A percentile compares a stretch with the other conserved stretches of the same genome.
phyloP scores from a whole-genome alignment of 2,888 invertebrate species.

The Mellilla xanthometata region DNA sequence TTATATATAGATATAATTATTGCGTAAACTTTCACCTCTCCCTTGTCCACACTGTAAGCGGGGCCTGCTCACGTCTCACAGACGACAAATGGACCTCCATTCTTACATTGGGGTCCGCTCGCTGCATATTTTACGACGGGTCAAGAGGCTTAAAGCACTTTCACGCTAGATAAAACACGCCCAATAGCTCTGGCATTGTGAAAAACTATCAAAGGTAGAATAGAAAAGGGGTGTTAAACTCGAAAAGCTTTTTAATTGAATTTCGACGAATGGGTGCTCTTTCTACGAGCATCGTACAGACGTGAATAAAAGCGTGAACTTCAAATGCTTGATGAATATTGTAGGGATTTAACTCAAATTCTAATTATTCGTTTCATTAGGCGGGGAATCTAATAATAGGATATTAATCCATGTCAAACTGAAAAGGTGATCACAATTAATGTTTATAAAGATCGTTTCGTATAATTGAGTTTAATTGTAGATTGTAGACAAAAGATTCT shows the following conservation, averaged over 20 bases:
- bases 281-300: neutral
- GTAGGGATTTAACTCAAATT: conserved; percentile 1
- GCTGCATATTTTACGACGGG: conserved; percentile 50
- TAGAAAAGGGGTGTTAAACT: conserved; percentile 29
- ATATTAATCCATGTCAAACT: conserved; percentile 6
- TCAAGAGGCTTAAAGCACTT: conserved; percentile 45
- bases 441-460: conserved; percentile 5
- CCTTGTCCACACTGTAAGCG: too few species aligned
- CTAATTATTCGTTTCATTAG: conserved; percentile 9
- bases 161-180: conserved; percentile 45
- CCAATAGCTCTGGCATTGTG: conserved; percentile 26
- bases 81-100: conserved; percentile 41
- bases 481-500: conserved; percentile 2
- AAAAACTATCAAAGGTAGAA: conserved; percentile 32
- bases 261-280: neutral
- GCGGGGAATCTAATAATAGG: neutral
- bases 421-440: conserved; percentile 11
- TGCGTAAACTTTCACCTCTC: too few species aligned
- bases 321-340: conserved; percentile 3
- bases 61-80: conserved; percentile 19
- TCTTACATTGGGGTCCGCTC: conserved; percentile 36
- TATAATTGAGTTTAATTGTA: conserved; percentile 4
- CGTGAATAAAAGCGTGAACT: neutral
- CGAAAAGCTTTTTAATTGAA: conserved; percentile 11
- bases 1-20: too few species aligned